Evolutionary conservation across 2,888 invertebrate species (phyloP), one percentile per base, ranked within the genome.

Genomic region (Strigamia crassipes): DNA sequence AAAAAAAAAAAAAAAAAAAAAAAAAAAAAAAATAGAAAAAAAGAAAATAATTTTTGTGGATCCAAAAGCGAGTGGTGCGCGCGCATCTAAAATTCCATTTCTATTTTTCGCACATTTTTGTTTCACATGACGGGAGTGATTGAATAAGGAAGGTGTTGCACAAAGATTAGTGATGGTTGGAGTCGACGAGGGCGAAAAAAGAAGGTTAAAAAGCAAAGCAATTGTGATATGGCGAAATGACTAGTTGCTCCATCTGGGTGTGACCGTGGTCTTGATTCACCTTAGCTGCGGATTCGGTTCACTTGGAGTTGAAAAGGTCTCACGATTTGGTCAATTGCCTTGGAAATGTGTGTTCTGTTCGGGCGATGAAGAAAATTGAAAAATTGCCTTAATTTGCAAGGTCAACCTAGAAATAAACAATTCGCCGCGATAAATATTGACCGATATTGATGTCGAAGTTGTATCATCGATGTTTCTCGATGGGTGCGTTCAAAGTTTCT

Each of bases 251-350:
- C 23, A 61, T 61, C 61, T 61, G 61, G 61, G 61, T 61, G 61
- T 61, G 61, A 61, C 61, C 61, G 61, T 61, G 61, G 61, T 61
- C 61, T 61, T 61, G 21, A 61, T 23, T 61, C 61, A 61, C 61
- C 61, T 61, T 61, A 46, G 61, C 61, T 61, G 18, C 61, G 61
- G 61, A 61, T 61, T 61, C 61, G 61, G 61, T 61, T 61, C 61
- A 61, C 61, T 61, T 61, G 61, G 61, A 61, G 61, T 61, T 61
- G 61, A 61, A 61, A 61, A 61, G 61, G 61, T 61, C 61, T 61
- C 61, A 61, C 61, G 61, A 61, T 61, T 61, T 61, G 61, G 61
- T 61, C 61, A 61, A 61, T 61, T 61, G 61, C 61, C 61, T 61
- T 61, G 61, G 61, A 61, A 61, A 23, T 61, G 61, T 18, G 61